A percentile compares a stretch with the other conserved stretches of the same genome.
These are phyloP conservation scores for Dasypogon diadema DNA, from an alignment of 2,888 invertebrate species.

Conservation along the genomic window DNA sequence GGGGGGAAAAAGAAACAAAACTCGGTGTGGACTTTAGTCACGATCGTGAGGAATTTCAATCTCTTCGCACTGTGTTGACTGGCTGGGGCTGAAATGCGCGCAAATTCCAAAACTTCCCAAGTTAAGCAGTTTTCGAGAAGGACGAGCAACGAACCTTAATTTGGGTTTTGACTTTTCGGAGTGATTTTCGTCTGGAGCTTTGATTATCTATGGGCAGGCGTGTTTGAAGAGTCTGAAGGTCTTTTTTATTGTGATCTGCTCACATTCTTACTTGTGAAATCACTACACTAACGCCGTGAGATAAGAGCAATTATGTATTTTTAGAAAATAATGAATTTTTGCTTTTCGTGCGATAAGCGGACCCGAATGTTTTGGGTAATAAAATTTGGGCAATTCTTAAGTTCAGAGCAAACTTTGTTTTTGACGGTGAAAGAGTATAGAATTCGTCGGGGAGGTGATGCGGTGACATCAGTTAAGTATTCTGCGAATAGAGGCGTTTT, in stretches of 20 bases:
- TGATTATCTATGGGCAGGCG: constrained; percentile 4
- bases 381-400: constrained; percentile 7
- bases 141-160: constrained; percentile 10
- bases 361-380: neutral
- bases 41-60: neutral
- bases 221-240: constrained; percentile 24
- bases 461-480: no score
- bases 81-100: constrained; percentile 1
- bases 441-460: no score
- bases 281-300: neutral
- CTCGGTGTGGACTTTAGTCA: neutral
- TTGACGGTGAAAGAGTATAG: neutral
- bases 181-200: constrained; percentile 21
- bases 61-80: neutral
- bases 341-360: neutral
- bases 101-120: constrained; percentile 16
- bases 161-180: constrained; percentile 3
- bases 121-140: neutral
- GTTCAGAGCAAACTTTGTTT: neutral
- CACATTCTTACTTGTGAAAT: constrained; percentile 7
- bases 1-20: neutral
- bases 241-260: constrained; percentile 20
- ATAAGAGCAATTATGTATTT: constrained; percentile 1
- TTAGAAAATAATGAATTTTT: neutral
- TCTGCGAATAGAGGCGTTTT: no score